Base-by-base conservation (phyloP, 92 coral and sea anemone species). In the Porites rus region DNA sequence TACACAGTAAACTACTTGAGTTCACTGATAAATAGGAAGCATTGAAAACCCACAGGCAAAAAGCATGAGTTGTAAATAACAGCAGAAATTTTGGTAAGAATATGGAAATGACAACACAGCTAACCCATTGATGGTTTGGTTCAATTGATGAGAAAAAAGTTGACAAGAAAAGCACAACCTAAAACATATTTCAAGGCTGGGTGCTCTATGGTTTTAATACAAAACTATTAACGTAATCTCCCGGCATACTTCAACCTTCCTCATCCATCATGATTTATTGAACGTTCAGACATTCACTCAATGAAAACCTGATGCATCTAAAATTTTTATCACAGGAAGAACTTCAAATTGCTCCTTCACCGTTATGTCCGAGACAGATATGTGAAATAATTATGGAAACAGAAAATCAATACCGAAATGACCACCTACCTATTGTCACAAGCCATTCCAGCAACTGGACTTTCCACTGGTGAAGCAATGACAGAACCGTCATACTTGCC, bases 31-130 rank as follows among this genome's bases (percentile, higher is more conserved):
- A 28, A 28, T 28, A 28, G 31, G 3, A 28, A 28, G 31, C 31
- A 28, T 28, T 2, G 31, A 28, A 28, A 28, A 28, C 31, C 31
- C 31, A 28, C 31, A 28, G 31, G 31, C 31, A 28, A 28, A 21
- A 66, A 66, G 28, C 72, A 66, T 66, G 72, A 66, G 31, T 66
- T 19, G 72, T 66, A 43, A 66, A 66, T 66, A 66, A 66, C 72
- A 66, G 72, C 72, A 66, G 72, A 66, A 11, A n/a, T 19, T 66
- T 66, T 66, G 20, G 72, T 25, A 20, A 66, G 25, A 17, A 43
- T 20, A 66, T 66, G 25, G 25, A 43, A 43, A 66, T 20, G 25
- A 20, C 10, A n/a, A 25, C 8, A 66, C 25, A 66, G 72, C 72
- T 66, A 66, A 8, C 69, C 69, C 69, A 65, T 65, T 65, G 21